Percentiles rank a stretch among this genome's conserved stretches.
phyloP scores from a whole-genome alignment of 2,113 vertebrate genomes.

The Pholis gunnellus region DNA sequence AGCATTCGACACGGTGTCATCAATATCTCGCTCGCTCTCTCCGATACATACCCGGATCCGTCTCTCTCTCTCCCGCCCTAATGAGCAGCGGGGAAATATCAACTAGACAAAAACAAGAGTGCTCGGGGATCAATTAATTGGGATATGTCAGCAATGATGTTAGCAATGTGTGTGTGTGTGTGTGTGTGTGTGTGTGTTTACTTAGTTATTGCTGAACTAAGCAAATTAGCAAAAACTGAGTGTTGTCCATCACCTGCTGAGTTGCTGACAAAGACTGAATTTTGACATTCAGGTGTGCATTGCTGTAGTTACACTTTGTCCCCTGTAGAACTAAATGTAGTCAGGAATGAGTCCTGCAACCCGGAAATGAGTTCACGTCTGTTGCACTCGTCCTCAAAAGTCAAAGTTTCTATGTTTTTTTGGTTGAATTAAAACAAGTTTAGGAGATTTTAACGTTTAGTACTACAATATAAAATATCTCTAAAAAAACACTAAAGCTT shows the following conservation, averaged over 20 bases:
- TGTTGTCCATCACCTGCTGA: slow-evolving; percentile 20
- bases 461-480: too few species aligned
- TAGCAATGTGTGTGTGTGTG: slow-evolving; percentile 20
- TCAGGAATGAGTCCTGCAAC: too few species aligned
- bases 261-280: slow-evolving; percentile 23
- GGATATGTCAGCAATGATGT: slow-evolving; percentile 46
- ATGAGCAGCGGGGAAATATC: slow-evolving; percentile 58
- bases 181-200: slow-evolving; percentile 11
- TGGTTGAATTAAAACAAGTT: too few species aligned
- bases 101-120: slow-evolving; percentile 62
- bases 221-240: slow-evolving; percentile 30
- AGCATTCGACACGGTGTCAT: slow-evolving; percentile 46
- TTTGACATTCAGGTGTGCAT: not conserved
- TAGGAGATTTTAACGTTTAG: too few species aligned
- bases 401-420: too few species aligned
- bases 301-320: not conserved
- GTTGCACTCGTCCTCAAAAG: too few species aligned
- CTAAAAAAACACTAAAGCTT: too few species aligned
- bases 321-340: not conserved
- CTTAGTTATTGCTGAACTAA: not conserved
- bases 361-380: too few species aligned
- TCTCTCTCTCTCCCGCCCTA: slow-evolving; percentile 12
- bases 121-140: slow-evolving; percentile 77
- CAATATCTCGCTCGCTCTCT: slow-evolving; percentile 31
- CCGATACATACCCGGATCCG: slow-evolving; percentile 26